phyloP scores from a whole-genome alignment of 2,797 vertebrate genomes.

The Rhabdomys pumilio region DNA sequence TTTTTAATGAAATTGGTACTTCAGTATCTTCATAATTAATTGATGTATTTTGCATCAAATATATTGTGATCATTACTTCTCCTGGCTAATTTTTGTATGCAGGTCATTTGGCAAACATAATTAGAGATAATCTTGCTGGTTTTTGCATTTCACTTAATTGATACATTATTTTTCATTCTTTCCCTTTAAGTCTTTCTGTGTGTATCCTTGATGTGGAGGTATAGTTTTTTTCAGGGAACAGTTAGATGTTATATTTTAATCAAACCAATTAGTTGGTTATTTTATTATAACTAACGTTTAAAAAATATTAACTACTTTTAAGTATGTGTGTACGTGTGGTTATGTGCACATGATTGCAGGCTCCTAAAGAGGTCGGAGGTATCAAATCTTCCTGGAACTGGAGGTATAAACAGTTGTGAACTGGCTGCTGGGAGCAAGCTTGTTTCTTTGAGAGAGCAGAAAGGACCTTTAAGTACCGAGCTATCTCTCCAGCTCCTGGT shows the following conservation, averaged over 20 bases:
- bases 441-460: neutral
- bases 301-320: neutral
- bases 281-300: neutral
- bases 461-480: neutral
- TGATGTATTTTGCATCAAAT: neutral
- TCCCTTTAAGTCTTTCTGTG: neutral
- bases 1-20: neutral
- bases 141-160: neutral
- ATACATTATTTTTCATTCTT: neutral
- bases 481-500: neutral
- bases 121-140: neutral
- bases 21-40: neutral
- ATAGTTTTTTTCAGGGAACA: neutral
- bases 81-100: neutral
- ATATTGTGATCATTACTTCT: neutral
- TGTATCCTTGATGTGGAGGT: neutral
- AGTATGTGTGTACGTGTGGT: neutral
- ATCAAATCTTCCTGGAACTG: neutral
- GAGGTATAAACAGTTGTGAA: neutral
- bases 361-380: no score
- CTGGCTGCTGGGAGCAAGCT: neutral
- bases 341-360: neutral
- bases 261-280: neutral
- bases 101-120: neutral
- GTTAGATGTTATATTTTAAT: neutral